phyloP scores from a whole-genome alignment of 1,140 invertebrate species.

The Cataglyphis hispanica region DNA sequence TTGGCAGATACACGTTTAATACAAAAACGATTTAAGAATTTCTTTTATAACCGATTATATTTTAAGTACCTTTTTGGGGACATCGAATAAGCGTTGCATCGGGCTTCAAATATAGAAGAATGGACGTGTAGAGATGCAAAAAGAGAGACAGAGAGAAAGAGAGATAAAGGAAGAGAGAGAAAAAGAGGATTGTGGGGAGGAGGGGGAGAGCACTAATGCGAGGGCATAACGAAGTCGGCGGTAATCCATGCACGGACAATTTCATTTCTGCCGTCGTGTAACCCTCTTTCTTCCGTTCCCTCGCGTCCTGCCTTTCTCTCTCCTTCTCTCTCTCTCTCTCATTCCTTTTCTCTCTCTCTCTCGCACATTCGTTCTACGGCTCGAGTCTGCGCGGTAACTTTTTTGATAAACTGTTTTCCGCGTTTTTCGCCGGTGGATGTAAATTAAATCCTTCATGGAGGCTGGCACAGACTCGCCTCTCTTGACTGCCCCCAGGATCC shows the following conservation, averaged over 20 bases:
- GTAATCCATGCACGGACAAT: conserved; percentile 78
- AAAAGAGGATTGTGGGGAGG: conserved; percentile 16
- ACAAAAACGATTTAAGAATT: conserved; percentile 24
- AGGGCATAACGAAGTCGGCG: conserved; percentile 77
- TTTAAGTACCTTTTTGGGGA: conserved; percentile 65
- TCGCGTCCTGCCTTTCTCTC: conserved; percentile 60
- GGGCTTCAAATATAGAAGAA: conserved; percentile 64
- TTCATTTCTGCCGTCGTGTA: conserved; percentile 73
- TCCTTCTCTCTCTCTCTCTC: not conserved
- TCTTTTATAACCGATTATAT: conserved; percentile 19
- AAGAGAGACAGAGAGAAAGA: conserved; percentile 36
- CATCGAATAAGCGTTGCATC: conserved; percentile 67
- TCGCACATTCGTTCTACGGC: conserved; percentile 38
- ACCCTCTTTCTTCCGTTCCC: conserved; percentile 71
- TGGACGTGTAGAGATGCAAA: conserved; percentile 49
- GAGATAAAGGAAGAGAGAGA: conserved; percentile 28
- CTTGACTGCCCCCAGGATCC: conserved; percentile 70
- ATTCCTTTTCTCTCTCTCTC: not conserved
- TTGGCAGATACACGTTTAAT: not conserved
- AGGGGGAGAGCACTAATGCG: conserved; percentile 68
- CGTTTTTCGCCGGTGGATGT: conserved; percentile 82
- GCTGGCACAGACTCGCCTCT: conserved; percentile 70
- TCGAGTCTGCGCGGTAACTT: conserved; percentile 79
- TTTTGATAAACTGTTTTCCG: conserved; percentile 84
- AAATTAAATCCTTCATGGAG: conserved; percentile 83